A percentile compares a stretch with the other conserved stretches of the same genome.
Evolutionary conservation across 1,140 invertebrate species (phyloP).

Genomic region (Pygmarrhopalites habei): DNA sequence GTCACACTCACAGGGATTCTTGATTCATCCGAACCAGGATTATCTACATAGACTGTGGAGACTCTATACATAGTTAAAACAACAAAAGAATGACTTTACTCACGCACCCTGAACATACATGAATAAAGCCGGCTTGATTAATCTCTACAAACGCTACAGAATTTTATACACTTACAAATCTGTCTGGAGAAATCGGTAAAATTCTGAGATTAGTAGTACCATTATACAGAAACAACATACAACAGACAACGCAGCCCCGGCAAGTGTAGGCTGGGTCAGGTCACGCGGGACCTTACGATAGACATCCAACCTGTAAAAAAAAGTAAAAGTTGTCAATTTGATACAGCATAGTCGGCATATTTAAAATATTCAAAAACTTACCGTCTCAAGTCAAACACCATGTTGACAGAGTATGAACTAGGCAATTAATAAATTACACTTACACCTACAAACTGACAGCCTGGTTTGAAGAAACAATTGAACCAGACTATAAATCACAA

Average conservation of each 20-base stretch:
- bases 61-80: conserved; percentile 43
- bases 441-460: too few relatives aligned
- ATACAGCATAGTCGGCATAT: conserved; percentile 5
- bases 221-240: conserved; percentile 52
- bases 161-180: conserved; percentile 51
- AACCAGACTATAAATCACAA: too few relatives aligned
- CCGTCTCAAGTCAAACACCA: conserved; percentile 40
- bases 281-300: conserved; percentile 52
- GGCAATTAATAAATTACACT: too few relatives aligned
- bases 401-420: too few relatives aligned
- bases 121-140: neutral
- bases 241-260: conserved; percentile 56
- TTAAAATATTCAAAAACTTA: conserved; percentile 39
- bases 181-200: conserved; percentile 49
- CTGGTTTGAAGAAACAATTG: too few relatives aligned
- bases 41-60: conserved; percentile 55
- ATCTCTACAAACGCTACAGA: neutral
- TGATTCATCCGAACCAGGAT: conserved; percentile 47
- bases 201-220: conserved; percentile 52
- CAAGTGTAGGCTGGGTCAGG: conserved; percentile 55
- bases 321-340: too few relatives aligned
- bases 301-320: conserved; percentile 51
- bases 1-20: conserved; percentile 53
- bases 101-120: neutral
- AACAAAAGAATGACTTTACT: neutral